Evolutionary conservation across 92 coral and sea anemone genomes (phyloP).

Genomic region (Pocillopora grandis): DNA sequence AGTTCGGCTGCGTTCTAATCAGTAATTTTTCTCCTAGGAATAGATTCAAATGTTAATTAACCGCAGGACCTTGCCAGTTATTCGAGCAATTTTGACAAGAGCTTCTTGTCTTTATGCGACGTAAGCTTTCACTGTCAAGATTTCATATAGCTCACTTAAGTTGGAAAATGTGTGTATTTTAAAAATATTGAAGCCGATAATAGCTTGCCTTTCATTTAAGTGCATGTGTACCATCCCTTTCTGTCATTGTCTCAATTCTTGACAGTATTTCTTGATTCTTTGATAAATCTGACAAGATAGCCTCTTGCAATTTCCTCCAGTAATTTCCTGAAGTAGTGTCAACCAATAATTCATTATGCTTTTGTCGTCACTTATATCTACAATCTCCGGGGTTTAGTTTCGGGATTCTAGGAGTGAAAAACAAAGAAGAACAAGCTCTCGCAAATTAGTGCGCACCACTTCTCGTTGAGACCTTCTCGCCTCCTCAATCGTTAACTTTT

Average conservation of each 20-base stretch:
- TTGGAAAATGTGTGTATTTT: conserved; percentile 79
- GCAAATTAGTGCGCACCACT: conserved; percentile 37
- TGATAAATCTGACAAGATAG: conserved; percentile 99
- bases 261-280: conserved; percentile 95
- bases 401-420: conserved; percentile 57
- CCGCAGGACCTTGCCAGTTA: conserved; percentile 58
- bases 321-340: conserved; percentile 99
- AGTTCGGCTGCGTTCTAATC: conserved; percentile 31
- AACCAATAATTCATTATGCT: conserved; percentile 97
- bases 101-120: conserved; percentile 44
- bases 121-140: conserved; percentile 57
- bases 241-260: conserved; percentile 83
- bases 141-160: conserved; percentile 80
- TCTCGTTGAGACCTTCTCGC: conserved; percentile 16
- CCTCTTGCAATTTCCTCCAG: conserved; percentile 98
- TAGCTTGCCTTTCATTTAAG: conserved; percentile 89
- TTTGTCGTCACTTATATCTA: conserved; percentile 97
- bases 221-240: conserved; percentile 94
- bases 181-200: conserved; percentile 76
- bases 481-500: conserved; percentile 19
- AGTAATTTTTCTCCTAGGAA: conserved; percentile 33
- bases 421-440: conserved; percentile 51
- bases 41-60: conserved; percentile 66
- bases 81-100: conserved; percentile 63
- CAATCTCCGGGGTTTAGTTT: conserved; percentile 80